Evolutionary conservation across 1,140 invertebrate species (phyloP).

Genomic region (Chironomus striatipennis): DNA sequence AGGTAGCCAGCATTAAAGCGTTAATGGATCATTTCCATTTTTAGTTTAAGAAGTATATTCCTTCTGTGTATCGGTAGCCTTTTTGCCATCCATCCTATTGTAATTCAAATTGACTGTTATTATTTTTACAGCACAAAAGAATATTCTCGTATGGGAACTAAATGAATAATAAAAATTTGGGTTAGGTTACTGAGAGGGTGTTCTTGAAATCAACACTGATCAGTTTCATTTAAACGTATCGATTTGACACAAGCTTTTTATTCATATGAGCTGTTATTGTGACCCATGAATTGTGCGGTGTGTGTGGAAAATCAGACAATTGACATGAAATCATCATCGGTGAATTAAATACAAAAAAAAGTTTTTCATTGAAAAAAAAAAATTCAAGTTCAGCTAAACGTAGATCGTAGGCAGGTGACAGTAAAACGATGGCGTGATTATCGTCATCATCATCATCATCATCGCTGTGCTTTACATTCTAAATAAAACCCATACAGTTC

Average conservation of each 20-base stretch:
- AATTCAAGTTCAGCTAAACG: not conserved
- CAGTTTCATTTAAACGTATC: conserved; percentile 6
- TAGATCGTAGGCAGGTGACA: conserved; percentile 3
- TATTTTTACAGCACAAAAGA: not conserved
- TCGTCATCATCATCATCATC: not conserved
- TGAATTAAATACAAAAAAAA: not conserved
- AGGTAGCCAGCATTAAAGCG: not conserved
- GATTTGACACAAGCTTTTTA: not conserved
- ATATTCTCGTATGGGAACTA: not conserved
- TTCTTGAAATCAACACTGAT: not conserved
- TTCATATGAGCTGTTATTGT: not conserved
- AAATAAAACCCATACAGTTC: too few relatives aligned
- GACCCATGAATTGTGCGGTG: not conserved
- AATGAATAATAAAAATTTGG: not conserved
- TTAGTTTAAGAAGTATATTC: not conserved
- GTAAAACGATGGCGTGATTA: not conserved
- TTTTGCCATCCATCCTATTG: too few relatives aligned
- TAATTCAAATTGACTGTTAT: not conserved
- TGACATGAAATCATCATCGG: not conserved
- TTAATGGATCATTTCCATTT: conserved; percentile 1
- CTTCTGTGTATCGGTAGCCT: not conserved
- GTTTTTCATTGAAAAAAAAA: not conserved
- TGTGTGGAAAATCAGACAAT: not conserved
- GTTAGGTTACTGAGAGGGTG: not conserved
- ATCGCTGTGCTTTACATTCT: not conserved